Conservation (phyloP, 1,140 invertebrate genomes). For the Antheraea mylitta region DNA sequence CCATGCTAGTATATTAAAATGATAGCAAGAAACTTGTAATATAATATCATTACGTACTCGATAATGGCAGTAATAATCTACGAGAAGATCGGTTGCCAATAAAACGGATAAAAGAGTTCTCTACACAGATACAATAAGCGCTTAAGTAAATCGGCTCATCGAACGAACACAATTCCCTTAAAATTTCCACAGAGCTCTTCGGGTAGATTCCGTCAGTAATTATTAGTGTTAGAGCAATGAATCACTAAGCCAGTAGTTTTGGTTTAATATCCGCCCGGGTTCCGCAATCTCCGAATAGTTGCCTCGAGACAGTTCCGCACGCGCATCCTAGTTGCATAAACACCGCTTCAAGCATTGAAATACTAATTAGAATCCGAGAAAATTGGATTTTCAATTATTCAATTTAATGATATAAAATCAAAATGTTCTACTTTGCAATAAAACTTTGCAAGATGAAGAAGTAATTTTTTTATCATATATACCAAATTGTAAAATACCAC, state of each 20-base stretch:
- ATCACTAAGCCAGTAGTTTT: slow-evolving; percentile 20
- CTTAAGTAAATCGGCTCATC: background rate
- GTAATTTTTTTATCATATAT: too few relatives aligned
- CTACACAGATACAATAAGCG: background rate
- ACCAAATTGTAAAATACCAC: too few relatives aligned
- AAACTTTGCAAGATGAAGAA: too few relatives aligned
- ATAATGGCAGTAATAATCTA: too few relatives aligned
- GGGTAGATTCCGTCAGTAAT: background rate
- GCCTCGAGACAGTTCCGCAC: background rate
- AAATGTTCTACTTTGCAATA: too few relatives aligned
- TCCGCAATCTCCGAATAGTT: slow-evolving; percentile 21
- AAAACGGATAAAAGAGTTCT: background rate
- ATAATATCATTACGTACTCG: too few relatives aligned
- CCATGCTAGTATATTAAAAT: too few relatives aligned
- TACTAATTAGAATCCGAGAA: background rate
- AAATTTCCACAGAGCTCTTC: background rate
- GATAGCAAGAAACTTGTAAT: too few relatives aligned
- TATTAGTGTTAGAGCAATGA: slow-evolving; percentile 4
- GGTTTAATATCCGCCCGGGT: slow-evolving; percentile 33
- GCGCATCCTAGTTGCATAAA: background rate
- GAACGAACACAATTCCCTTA: background rate
- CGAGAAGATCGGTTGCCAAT: too few relatives aligned
- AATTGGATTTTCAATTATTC: background rate
- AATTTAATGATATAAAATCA: too few relatives aligned
- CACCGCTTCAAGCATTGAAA: background rate